Evolutionary conservation across 2,113 vertebrate species (phyloP).

Genomic region (Proterorhinus semilunaris): DNA sequence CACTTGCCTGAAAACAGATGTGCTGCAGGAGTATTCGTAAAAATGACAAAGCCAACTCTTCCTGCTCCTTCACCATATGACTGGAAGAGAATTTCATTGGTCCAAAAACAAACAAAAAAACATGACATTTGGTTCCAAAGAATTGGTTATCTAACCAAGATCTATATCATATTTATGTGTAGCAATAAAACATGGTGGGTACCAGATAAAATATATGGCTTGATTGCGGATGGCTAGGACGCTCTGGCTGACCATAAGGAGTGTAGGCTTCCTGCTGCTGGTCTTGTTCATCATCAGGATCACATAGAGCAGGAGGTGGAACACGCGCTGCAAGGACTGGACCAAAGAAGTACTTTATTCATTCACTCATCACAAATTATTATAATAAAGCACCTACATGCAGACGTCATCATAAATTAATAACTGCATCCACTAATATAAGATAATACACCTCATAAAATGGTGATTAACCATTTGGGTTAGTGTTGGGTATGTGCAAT

Average conservation of each 20-base stretch:
- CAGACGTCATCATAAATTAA: too few relatives aligned
- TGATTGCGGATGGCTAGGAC: conserved; percentile 73
- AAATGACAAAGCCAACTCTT: conserved; percentile 75
- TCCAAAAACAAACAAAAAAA: neutral
- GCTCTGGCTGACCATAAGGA: conserved; percentile 66
- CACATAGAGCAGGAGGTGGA: conserved; percentile 80
- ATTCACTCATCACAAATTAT: neutral
- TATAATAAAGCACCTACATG: neutral
- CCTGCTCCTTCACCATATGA: conserved; percentile 82
- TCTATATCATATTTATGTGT: neutral
- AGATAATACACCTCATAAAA: too few relatives aligned
- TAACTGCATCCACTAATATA: too few relatives aligned
- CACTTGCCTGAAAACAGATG: conserved; percentile 87
- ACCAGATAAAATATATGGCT: conserved; percentile 90
- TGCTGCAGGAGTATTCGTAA: conserved; percentile 88
- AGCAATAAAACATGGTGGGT: conserved; percentile 11
- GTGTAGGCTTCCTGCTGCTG: conserved; percentile 26
- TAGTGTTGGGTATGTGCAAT: too few relatives aligned
- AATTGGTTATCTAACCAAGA: neutral
- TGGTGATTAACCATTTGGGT: too few relatives aligned
- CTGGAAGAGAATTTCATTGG: conserved; percentile 56
- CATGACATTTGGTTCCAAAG: too few relatives aligned
- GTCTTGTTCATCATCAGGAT: conserved; percentile 84
- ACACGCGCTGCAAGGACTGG: conserved; percentile 74
- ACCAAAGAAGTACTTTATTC: conserved; percentile 5